Base-by-base conservation (phyloP, 2,888 invertebrate species). In the Achlya flavicornis region DNA sequence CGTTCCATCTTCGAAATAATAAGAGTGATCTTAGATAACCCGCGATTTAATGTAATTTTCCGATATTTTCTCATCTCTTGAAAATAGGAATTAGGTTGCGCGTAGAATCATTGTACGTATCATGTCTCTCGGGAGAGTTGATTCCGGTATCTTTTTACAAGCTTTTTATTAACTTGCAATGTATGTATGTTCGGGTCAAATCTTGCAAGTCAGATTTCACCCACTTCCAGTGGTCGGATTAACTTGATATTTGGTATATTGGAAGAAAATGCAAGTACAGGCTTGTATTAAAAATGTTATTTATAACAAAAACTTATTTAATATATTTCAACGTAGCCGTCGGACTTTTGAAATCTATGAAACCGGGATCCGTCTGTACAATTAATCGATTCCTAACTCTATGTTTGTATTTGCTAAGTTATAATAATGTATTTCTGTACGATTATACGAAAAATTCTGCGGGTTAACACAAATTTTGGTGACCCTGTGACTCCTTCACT, bases 1-100 rank as follows among this genome's bases (percentile, higher is more conserved):
- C 80, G 82, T 79, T 78, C 83, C 80, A 79, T 85, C 81, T 81
- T 79, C 78, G 74, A 87, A 84, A 89, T 87, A 88, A 89, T 88
- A 88, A 84, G 81, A 83, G 80, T 84, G 78, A 84, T 85, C 82
- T 83, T 77, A 83, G 84, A 85, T 86, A 85, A 87, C 84, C 82
- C 78, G 77, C 83, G 83, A 86, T 86, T 87, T 87, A 86, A 85
- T 84, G 80, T 81, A 83, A 88, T 85, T 85, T 83, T 77, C 76
- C 75, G 78, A 84, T 85, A 85, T 86, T 83, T 86, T 84, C 78
- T 68, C 81, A 80, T 83, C 79, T 80, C 69, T 79, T 70, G 79
- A 86, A 85, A 88, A 88, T 87, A 86, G 76, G 76, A 81, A 80
- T 83, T 82, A 82, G 74, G 69, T 79, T 75, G 78, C 69, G 75